These are phyloP conservation scores for Ecliptopera silaceata DNA, from an alignment of 2,888 invertebrate genomes.

Conservation along the genomic window DNA sequence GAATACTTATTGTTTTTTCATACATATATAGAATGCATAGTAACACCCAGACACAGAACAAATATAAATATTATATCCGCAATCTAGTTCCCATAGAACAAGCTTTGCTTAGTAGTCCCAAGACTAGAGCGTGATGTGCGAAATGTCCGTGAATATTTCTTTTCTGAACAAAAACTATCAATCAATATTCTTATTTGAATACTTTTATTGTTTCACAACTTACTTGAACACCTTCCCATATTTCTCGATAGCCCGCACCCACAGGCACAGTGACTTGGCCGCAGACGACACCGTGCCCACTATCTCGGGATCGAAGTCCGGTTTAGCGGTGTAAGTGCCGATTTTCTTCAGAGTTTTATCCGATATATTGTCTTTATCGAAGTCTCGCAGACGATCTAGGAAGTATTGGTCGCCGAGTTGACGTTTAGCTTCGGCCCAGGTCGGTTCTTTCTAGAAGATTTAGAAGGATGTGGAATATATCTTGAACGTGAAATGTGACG, in stretches of 20 bases:
- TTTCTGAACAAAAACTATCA: no score
- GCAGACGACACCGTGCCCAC: constrained; percentile 93
- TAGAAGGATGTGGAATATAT: no score
- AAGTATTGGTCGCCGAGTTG: constrained; percentile 93
- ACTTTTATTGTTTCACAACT: constrained; percentile 41
- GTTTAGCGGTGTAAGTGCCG: constrained; percentile 88
- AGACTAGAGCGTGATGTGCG: no score
- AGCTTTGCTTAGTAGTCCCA: no score
- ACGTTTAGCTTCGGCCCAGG: constrained; percentile 94
- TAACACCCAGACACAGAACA: no score
- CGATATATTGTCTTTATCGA: constrained; percentile 94
- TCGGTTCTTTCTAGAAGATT: constrained; percentile 85
- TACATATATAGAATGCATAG: no score
- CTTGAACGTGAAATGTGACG: no score
- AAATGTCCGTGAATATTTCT: no score
- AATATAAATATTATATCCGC: no score
- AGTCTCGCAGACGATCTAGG: constrained; percentile 89
- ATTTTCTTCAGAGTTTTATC: constrained; percentile 93
- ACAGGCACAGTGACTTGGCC: constrained; percentile 93
- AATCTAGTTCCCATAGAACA: no score
- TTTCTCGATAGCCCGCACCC: constrained; percentile 96
- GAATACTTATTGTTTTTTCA: no score
- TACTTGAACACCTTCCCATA: constrained; percentile 94
- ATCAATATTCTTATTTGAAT: no score
- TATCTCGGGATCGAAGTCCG: constrained; percentile 94